Conservation (phyloP, 2,797 vertebrate species). For the Macropodus opercularis region DNA sequence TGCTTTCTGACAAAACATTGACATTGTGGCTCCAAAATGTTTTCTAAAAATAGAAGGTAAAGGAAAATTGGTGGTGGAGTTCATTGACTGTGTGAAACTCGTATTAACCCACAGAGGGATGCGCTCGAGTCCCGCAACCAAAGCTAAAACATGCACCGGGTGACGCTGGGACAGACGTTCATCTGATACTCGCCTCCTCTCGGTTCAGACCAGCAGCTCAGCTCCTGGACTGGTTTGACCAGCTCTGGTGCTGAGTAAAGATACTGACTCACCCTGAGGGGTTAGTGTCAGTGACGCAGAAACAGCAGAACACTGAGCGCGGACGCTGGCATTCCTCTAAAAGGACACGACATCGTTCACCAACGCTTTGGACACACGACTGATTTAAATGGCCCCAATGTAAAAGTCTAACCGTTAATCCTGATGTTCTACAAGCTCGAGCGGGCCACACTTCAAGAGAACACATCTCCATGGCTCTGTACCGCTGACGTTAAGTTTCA, state of each 20-base stretch:
- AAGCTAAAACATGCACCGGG: conserved; percentile 50
- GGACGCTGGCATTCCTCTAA: conserved; percentile 25
- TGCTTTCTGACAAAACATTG: conserved; percentile 1
- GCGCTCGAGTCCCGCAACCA: conserved; percentile 29
- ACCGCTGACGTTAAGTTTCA: conserved; percentile 58
- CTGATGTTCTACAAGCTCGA: conserved; percentile 20
- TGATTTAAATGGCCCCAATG: conserved; percentile 17
- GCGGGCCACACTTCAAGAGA: conserved; percentile 53
- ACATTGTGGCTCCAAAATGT: conserved; percentile 11
- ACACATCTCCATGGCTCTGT: conserved; percentile 64
- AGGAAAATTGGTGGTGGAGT: not conserved
- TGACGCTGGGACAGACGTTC: conserved; percentile 29
- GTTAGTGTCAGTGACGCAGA: conserved; percentile 32
- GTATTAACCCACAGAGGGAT: conserved; percentile 23
- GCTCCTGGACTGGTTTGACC: conserved; percentile 41
- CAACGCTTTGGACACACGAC: conserved; percentile 12
- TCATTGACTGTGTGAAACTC: not conserved
- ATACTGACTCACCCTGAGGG: conserved; percentile 45
- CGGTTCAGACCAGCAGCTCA: conserved; percentile 26
- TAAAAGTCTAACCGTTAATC: conserved; percentile 32
- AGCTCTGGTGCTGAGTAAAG: conserved; percentile 52
- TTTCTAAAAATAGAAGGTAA: conserved; percentile 3
- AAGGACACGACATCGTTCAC: conserved; percentile 5
- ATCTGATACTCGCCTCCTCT: conserved; percentile 24
- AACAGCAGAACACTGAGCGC: conserved; percentile 37